A percentile compares a stretch with the other conserved stretches of the same genome.
These are phyloP conservation scores for Listrodromus nycthemerus DNA, from an alignment of 2,888 invertebrate genomes.

Conservation along the genomic window DNA sequence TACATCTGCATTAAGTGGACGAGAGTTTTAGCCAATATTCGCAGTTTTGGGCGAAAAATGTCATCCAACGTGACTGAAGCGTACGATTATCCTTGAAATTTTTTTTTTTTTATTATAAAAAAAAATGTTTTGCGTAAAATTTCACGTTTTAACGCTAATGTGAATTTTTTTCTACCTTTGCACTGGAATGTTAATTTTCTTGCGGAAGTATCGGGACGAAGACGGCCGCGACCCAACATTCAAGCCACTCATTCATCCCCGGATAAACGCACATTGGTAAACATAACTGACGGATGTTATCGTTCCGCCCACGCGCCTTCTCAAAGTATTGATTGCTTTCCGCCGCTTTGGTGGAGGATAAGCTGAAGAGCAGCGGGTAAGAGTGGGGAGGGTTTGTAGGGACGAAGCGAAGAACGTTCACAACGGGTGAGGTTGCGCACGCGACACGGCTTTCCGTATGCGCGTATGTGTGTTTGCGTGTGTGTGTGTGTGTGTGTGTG, in stretches of 20 bases:
- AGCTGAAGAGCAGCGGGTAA: slow-evolving; percentile 20
- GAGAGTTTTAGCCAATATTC: slow-evolving; percentile 33
- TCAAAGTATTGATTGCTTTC: slow-evolving; percentile 83
- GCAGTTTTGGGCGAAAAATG: slow-evolving; percentile 36
- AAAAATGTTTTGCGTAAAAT: not conserved
- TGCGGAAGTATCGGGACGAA: not conserved
- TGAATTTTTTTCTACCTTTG: not conserved
- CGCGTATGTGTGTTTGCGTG: slow-evolving; percentile 1
- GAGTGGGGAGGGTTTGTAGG: slow-evolving; percentile 45
- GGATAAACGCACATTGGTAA: slow-evolving; percentile 43
- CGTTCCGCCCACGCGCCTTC: slow-evolving; percentile 79
- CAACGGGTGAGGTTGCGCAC: slow-evolving; percentile 28
- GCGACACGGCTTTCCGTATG: slow-evolving; percentile 25
- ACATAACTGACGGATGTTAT: slow-evolving; percentile 36
- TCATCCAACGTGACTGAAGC: not conserved
- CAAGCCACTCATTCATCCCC: not conserved
- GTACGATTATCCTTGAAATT: too few relatives aligned
- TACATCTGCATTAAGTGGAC: not conserved
- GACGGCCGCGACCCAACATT: slow-evolving; percentile 20
- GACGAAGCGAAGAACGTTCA: slow-evolving; percentile 46
- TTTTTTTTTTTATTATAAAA: too few relatives aligned
- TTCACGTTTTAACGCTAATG: not conserved
- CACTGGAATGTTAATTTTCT: too few relatives aligned
- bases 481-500: not conserved
- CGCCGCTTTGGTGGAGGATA: slow-evolving; percentile 59